Percentiles rank a stretch among this genome's conserved stretches.
Evolutionary conservation across 1,140 invertebrate genomes (phyloP).

Genomic region (Cheumatopsyche charites): DNA sequence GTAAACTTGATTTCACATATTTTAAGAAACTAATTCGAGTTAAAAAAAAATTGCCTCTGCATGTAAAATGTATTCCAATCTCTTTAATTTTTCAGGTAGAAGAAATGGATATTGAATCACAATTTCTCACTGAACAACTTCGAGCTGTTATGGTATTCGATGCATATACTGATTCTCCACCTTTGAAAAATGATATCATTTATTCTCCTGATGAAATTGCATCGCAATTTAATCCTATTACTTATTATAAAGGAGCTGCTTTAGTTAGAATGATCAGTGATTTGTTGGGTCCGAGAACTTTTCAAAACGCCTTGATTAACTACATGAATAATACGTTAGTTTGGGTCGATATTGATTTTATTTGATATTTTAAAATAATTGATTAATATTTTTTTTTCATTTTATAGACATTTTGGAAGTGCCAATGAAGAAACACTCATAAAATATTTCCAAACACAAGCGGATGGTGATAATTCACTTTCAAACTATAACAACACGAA

Average conservation of each 20-base stretch:
- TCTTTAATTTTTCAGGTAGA: neutral
- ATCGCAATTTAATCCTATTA: slow-evolving; percentile 59
- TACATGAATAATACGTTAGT: slow-evolving; percentile 43
- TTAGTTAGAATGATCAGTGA: slow-evolving; percentile 73
- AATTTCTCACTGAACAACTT: slow-evolving; percentile 63
- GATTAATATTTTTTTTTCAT: neutral
- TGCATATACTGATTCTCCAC: slow-evolving; percentile 60
- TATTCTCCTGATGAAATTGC: slow-evolving; percentile 54
- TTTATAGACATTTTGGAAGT: neutral
- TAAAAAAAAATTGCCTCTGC: too few relatives aligned
- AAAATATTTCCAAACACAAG: neutral
- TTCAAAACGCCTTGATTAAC: slow-evolving; percentile 61
- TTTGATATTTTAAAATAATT: slow-evolving; percentile 2
- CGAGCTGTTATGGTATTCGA: slow-evolving; percentile 67
- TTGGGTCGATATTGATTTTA: neutral
- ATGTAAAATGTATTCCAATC: too few relatives aligned
- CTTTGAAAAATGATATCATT: slow-evolving; percentile 55
- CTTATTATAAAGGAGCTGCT: slow-evolving; percentile 63
- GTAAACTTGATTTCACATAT: too few relatives aligned
- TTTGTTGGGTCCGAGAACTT: slow-evolving; percentile 62
- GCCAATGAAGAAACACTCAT: neutral
- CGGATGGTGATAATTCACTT: neutral
- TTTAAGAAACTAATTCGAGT: too few relatives aligned
- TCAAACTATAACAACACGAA: neutral
- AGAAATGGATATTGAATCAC: slow-evolving; percentile 37